Conservation (phyloP, 2,113 vertebrate species). For the Apteryx owenii region DNA sequence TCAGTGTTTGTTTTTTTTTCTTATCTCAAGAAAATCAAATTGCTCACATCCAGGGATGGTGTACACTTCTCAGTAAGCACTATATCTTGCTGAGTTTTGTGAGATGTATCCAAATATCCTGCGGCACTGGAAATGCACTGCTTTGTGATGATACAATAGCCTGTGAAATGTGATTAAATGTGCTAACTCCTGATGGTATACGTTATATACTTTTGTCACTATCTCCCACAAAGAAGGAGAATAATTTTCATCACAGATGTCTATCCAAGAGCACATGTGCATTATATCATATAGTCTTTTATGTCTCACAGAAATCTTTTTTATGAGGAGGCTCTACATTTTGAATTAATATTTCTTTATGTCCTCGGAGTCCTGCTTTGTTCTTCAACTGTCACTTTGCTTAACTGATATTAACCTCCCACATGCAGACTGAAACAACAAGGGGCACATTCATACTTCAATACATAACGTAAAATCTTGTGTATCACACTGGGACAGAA, state of each 20-base stretch:
- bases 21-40: background rate
- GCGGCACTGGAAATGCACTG: background rate
- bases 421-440: background rate
- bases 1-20: background rate
- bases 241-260: background rate
- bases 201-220: background rate
- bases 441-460: background rate
- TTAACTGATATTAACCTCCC: background rate
- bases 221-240: constrained; percentile 3
- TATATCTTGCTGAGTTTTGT: background rate
- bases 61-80: background rate
- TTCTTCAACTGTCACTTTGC: background rate
- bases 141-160: background rate
- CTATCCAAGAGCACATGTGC: background rate
- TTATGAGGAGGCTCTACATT: background rate
- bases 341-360: background rate
- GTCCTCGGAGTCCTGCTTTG: background rate
- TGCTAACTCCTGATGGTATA: background rate
- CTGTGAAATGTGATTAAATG: constrained; percentile 36
- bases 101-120: background rate
- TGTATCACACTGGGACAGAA: background rate
- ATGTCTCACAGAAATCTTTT: background rate
- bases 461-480: background rate
- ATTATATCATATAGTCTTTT: background rate
- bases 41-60: background rate